Evolutionary conservation across 2,888 invertebrate species (phyloP).

Genomic region (Ctena decussata): DNA sequence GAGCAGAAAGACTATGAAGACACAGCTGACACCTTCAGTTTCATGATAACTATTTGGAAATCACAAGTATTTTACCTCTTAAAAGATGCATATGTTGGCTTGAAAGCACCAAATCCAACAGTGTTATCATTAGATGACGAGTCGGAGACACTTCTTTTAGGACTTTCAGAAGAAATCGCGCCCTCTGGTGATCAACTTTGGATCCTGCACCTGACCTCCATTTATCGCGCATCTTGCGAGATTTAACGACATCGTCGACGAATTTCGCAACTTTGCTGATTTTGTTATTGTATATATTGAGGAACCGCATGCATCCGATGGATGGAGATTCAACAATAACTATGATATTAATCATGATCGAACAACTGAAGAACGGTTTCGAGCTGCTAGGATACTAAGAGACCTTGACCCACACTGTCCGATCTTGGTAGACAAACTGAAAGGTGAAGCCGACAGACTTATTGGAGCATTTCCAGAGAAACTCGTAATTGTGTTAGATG

Average conservation of each 20-base stretch:
- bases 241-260: background rate
- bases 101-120: background rate
- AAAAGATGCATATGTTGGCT: background rate
- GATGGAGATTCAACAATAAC: background rate
- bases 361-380: background rate
- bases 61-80: background rate
- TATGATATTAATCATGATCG: background rate
- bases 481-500: background rate
- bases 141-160: background rate
- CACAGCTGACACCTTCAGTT: background rate
- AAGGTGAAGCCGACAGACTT: background rate
- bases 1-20: background rate
- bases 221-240: background rate
- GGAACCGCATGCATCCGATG: background rate
- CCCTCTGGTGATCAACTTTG: background rate
- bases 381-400: background rate
- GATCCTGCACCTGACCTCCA: background rate
- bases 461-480: background rate
- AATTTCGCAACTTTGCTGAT: background rate
- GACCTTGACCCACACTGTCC: background rate
- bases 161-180: background rate
- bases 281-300: background rate
- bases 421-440: background rate
- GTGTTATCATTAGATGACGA: background rate
- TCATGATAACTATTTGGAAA: background rate